These are phyloP conservation scores for Penaeus indicus DNA, from an alignment of 1,140 invertebrate species.

Conservation along the genomic window DNA sequence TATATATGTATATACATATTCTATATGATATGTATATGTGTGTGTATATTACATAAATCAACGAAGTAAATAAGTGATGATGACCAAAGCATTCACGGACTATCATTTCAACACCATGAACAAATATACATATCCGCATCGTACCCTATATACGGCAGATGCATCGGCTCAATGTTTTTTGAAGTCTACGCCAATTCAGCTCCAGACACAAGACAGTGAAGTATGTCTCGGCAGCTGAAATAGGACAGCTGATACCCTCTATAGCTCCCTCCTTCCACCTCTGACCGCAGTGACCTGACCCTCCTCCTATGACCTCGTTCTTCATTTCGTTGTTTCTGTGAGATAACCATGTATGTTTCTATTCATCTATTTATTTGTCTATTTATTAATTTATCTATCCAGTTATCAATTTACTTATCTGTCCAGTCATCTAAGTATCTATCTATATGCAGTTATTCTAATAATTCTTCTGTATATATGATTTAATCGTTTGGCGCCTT, in stretches of 20 bases:
- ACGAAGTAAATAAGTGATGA: too few relatives aligned
- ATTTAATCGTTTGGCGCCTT: too few relatives aligned
- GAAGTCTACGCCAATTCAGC: conserved; percentile 66
- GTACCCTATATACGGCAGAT: not conserved
- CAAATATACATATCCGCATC: not conserved
- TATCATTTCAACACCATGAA: not conserved
- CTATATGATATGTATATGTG: too few relatives aligned
- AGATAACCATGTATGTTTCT: too few relatives aligned
- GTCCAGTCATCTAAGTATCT: too few relatives aligned
- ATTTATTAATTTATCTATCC: too few relatives aligned
- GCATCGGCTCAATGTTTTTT: conserved; percentile 69
- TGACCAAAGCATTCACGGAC: too few relatives aligned
- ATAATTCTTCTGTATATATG: too few relatives aligned
- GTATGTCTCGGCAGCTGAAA: not conserved
- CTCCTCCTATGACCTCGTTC: not conserved
- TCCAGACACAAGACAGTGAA: conserved; percentile 23
- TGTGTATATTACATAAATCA: not conserved
- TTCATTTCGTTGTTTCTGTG: too few relatives aligned
- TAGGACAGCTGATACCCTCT: conserved; percentile 67
- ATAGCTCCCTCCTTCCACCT: conserved; percentile 48
- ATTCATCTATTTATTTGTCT: too few relatives aligned
- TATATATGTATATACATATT: not conserved
- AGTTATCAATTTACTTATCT: too few relatives aligned
- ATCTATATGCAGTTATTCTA: too few relatives aligned
- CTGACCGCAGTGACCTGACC: not conserved